Base-by-base conservation (phyloP, 1,140 invertebrate genomes). In the Zaprionus camerounensis region DNA sequence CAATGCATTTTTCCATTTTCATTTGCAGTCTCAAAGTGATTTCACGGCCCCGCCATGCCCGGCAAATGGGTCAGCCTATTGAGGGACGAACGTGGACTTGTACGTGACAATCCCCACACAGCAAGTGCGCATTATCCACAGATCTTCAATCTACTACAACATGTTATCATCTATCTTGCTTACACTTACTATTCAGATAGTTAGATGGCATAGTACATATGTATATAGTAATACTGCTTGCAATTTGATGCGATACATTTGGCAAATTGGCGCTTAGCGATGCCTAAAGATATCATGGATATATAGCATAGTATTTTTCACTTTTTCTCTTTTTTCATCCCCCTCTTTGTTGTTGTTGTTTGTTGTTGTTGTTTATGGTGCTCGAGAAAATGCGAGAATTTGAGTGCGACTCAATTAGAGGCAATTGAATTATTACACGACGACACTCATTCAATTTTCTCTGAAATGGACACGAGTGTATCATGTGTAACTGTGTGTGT, bases 341-440 rank as follows among this genome's bases (percentile, higher is more conserved):
- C 9, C 13, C 15, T 49, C 2, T 61, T 41, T 63, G 34, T 57
- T 75, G 64, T 58, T 20, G 20, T 20, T 69, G n/a, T 17, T 17
- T 17, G 36, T 46, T 75, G 66, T 63, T 69, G 49, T 38, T 57
- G 44, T 71, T 24, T 53, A 46, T 53, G 62, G 2, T 74, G 44
- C 49, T 61, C 53, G 72, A 79, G 85, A 90, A 90, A 88, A 88
- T 85, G 72, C 75, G 78, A 90, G 81, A 80, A 68, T 71, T 74
- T 74, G 75, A 79, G 85, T 84, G 63, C 76, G 79, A 70, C 86
- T 90, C 85, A 90, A 90, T 90, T 90, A 75, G 86, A 46, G 82
- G 51, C 85, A 90, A 90, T 90, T 90, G 85, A 91, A 91, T 90
- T 91, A 90, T 90, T 90, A 90, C 84, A 90, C 81, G 79, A 78